phyloP scores from a whole-genome alignment of 2,888 invertebrate genomes.

The Tribolium freemani region DNA sequence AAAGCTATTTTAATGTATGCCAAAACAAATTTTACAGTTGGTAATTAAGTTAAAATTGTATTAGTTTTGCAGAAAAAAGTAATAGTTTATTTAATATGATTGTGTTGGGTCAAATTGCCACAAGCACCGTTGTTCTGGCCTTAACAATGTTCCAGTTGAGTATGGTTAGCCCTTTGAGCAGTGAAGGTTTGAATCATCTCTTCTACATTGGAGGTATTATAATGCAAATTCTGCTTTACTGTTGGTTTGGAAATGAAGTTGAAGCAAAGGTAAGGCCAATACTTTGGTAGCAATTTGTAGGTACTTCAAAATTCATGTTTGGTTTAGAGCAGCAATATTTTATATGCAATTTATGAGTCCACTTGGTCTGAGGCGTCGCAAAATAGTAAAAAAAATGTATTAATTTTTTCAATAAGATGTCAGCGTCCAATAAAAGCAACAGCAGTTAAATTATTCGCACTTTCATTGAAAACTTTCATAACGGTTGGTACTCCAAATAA shows the following conservation, averaged over 20 bases:
- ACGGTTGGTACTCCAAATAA: neutral
- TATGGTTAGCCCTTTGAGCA: conserved; percentile 1
- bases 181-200: conserved; percentile 7
- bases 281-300: neutral
- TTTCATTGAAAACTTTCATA: neutral
- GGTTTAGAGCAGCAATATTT: conserved; percentile 7
- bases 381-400: neutral
- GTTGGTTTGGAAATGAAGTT: conserved; percentile 32
- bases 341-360: neutral
- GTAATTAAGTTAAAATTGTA: neutral
- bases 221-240: conserved; percentile 14
- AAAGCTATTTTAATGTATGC: conserved; percentile 8
- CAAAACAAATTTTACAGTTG: neutral
- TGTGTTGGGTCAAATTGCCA: conserved; percentile 7
- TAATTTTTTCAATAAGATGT: neutral
- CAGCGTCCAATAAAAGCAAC: neutral
- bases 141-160: conserved; percentile 27
- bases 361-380: neutral
- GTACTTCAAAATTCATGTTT: neutral
- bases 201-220: conserved; percentile 1
- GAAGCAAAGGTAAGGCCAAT: conserved; percentile 2
- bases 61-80: neutral
- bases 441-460: neutral
- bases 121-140: conserved; percentile 3
- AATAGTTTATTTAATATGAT: conserved; percentile 13